Evolutionary conservation across 2,888 invertebrate genomes (phyloP).

Genomic region (Sesamia inferens): DNA sequence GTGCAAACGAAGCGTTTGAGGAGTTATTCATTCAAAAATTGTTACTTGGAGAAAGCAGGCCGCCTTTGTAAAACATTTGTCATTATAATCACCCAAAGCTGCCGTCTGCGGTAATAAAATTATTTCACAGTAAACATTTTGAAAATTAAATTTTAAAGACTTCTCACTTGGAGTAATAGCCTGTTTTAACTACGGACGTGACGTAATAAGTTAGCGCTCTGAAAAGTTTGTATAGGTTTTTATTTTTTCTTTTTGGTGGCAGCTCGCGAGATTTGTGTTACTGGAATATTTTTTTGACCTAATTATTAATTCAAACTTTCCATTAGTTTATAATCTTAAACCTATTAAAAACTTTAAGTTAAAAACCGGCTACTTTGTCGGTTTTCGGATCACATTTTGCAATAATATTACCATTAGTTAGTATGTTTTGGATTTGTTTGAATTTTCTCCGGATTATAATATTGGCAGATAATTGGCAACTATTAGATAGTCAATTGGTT

Average conservation of each 20-base stretch:
- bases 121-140: slow-evolving; percentile 81
- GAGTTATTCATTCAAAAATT: slow-evolving; percentile 68
- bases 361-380: no score
- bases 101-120: slow-evolving; percentile 80
- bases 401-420: no score
- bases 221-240: slow-evolving; percentile 47
- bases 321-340: not conserved
- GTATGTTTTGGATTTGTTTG: no score
- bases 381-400: no score
- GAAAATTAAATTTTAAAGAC: slow-evolving; percentile 79
- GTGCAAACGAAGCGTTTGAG: slow-evolving; percentile 61
- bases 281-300: slow-evolving; percentile 9
- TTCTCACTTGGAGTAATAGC: slow-evolving; percentile 70
- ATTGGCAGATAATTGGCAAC: no score
- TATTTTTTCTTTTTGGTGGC: slow-evolving; percentile 9
- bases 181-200: slow-evolving; percentile 65
- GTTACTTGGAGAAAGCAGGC: slow-evolving; percentile 64
- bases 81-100: slow-evolving; percentile 76
- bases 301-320: slow-evolving; percentile 16
- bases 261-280: slow-evolving; percentile 18
- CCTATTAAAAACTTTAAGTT: not conserved
- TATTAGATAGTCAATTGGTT: no score
- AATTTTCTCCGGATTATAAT: no score
- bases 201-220: slow-evolving; percentile 61
- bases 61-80: slow-evolving; percentile 73